Evolutionary conservation across 2,888 invertebrate species (phyloP), one percentile per base, ranked within the genome.

Genomic region (Drosophila dives): DNA sequence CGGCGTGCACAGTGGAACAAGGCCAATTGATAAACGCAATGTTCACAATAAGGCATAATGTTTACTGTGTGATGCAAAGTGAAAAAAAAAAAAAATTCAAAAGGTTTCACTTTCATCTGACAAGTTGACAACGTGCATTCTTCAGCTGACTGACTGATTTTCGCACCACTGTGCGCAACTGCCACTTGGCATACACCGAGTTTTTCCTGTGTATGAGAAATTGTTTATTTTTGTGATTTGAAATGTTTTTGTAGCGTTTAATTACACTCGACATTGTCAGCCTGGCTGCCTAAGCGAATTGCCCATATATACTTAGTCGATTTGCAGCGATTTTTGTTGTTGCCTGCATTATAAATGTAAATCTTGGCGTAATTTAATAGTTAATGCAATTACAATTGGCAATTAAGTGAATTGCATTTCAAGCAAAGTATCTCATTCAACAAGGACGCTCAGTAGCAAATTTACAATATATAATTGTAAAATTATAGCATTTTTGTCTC

Each of bases 201-300:
- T n/a, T 66, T 60, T 70, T 74, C 38, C 36, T 34, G 38, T 48
- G 42, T 50, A 36, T 58, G 38, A 45, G 62, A 71, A 66, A 45
- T 58, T 67, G 71, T 87, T 85, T 84, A 81, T 60, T 85, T 79
- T 75, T 81, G 77, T 62, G 68, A 79, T 82, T 83, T 77, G 70
- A 87, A 87, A 80, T 82, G 83, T 73, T 71, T 75, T 74, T 74
- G 71, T 64, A 38, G 67, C 69, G 56, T 75, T 85, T 87, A 87
- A 85, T 85, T 81, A 70, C 79, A 61, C 62, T 75, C 80, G 83
- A 69, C 79, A 75, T 64, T 83, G 77, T 62, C 67, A 54, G 64
- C 12, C 38, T 15, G 59, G 62, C 76, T 53, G 75, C 7, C 61
- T 55, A 64, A 72, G 50, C 69, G 49, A 67, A 75, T 65, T 82